These are phyloP conservation scores for Drosophila barbarae DNA, from an alignment of 2,888 invertebrate genomes.

Conservation along the genomic window DNA sequence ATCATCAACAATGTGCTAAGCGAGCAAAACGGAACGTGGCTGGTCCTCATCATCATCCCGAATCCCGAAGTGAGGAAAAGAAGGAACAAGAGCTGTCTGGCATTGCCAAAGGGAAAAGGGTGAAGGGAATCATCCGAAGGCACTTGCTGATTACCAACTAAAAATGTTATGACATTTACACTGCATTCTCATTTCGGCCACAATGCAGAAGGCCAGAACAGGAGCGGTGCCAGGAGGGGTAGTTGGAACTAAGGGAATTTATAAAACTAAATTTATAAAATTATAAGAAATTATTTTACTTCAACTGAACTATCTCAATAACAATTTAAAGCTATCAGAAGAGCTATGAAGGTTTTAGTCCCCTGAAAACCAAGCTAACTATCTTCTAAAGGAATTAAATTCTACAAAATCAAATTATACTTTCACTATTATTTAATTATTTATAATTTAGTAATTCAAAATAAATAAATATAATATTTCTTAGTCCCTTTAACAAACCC, in stretches of 20 bases:
- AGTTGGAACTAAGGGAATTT: no score
- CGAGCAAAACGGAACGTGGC: conserved; percentile 47
- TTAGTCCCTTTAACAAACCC: background rate
- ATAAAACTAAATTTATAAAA: no score
- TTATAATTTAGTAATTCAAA: no score
- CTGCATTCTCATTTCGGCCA: conserved; percentile 48
- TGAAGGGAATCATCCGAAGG: background rate
- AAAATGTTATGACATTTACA: conserved; percentile 74
- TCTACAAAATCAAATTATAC: no score
- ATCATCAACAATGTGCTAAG: conserved; percentile 69
- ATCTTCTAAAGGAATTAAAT: no score
- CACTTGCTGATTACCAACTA: conserved; percentile 60
- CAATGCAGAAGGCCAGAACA: conserved; percentile 26
- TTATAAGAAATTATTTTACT: no score
- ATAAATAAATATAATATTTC: no score
- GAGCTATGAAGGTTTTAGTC: accelerated
- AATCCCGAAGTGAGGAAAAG: background rate
- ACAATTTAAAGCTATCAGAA: no score
- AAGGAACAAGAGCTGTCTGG: conserved; percentile 11
- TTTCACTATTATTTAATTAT: no score
- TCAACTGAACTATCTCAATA: no score
- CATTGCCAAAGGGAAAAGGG: background rate
- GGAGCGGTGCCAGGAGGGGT: conserved; percentile 42
- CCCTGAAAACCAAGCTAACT: no score
- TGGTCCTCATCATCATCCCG: conserved; percentile 10